phyloP scores from a whole-genome alignment of 2,797 vertebrate genomes.

The Acrocephalus scirpaceus region DNA sequence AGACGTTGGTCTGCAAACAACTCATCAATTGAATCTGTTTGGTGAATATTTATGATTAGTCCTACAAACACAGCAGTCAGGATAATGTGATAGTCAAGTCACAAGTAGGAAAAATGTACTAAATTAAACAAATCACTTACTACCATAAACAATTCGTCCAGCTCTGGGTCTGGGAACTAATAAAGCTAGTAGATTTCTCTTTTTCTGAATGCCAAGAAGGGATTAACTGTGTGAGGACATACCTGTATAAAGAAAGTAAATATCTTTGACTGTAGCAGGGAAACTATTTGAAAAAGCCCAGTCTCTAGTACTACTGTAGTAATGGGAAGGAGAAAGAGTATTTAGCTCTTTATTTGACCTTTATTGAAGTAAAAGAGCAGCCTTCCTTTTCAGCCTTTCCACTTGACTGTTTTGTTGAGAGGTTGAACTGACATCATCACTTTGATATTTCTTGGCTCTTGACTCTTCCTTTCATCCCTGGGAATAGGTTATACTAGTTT shows the following conservation, averaged over 20 bases:
- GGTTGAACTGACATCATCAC: background rate
- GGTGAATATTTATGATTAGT: conserved; percentile 28
- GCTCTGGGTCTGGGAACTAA: background rate
- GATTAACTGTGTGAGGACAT: background rate
- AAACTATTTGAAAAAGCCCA: background rate
- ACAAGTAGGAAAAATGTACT: background rate
- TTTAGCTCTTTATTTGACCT: conserved; percentile 3
- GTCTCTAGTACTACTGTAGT: background rate
- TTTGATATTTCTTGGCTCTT: conserved; percentile 26
- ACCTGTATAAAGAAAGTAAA: background rate
- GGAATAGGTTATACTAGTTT: background rate
- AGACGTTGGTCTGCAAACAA: conserved; percentile 1
- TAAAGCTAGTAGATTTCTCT: background rate
- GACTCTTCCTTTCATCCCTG: background rate
- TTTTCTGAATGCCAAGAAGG: background rate
- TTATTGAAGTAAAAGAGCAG: background rate
- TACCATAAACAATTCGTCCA: background rate
- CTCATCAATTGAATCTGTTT: conserved; percentile 6
- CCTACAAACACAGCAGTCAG: background rate
- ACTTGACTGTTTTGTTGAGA: background rate
- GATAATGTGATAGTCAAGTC: background rate
- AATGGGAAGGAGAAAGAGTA: background rate
- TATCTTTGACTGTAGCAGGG: background rate
- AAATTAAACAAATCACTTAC: background rate
- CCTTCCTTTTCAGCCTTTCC: background rate